These are phyloP conservation scores for Cariama cristata DNA, from an alignment of 2,113 vertebrate genomes.

Conservation along the genomic window DNA sequence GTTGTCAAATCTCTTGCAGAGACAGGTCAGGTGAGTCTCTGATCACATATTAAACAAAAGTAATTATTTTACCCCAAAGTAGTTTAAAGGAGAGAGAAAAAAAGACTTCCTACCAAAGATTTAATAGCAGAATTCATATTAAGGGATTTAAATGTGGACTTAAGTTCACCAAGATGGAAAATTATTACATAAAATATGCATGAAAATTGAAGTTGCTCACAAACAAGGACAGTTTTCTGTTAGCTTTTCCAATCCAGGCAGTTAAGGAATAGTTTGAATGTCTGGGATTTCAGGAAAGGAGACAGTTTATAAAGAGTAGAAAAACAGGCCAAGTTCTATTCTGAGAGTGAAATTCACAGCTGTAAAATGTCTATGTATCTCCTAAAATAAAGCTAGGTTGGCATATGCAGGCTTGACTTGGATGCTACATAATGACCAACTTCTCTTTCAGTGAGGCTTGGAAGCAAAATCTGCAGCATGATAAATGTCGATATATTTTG, in stretches of 20 bases:
- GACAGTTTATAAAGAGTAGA: background rate
- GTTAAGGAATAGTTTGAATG: background rate
- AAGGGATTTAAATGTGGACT: background rate
- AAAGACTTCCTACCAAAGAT: background rate
- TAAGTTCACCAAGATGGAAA: background rate
- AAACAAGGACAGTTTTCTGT: background rate
- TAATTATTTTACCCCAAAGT: conserved; percentile 16
- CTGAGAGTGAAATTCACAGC: background rate
- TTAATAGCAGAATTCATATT: conserved; percentile 1
- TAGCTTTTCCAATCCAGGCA: background rate
- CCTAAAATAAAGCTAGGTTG: background rate
- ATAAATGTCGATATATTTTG: background rate
- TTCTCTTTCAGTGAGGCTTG: background rate
- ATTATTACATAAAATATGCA: background rate
- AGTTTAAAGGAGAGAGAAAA: background rate
- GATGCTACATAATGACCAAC: background rate
- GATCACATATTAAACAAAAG: conserved; percentile 2
- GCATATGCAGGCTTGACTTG: background rate
- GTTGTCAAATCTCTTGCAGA: background rate
- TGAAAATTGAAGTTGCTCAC: background rate
- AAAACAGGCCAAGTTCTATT: background rate
- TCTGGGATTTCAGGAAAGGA: background rate
- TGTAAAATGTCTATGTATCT: background rate
- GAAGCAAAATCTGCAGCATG: background rate
- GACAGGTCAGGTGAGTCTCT: conserved; percentile 28